phyloP scores from a whole-genome alignment of 2,888 invertebrate species.

The Muscina levida region DNA sequence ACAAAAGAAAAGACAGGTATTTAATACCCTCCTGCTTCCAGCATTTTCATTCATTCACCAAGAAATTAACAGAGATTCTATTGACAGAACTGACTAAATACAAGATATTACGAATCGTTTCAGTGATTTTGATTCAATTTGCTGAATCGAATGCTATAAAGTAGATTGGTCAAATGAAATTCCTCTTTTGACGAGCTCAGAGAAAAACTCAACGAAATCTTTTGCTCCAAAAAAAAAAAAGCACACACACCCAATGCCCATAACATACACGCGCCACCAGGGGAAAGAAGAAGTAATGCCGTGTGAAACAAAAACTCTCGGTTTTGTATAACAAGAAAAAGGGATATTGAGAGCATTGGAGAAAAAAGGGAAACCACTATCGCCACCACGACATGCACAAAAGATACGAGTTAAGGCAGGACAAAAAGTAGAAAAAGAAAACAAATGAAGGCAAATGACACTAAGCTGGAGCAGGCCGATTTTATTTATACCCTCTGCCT shows the following conservation, averaged over 20 bases:
- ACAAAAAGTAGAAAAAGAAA: background rate
- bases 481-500: too few species aligned
- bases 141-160: background rate
- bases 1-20: background rate
- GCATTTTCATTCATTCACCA: conserved; percentile 1
- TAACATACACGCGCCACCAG: too few species aligned
- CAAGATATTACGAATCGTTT: conserved; percentile 30
- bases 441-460: too few species aligned
- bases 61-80: conserved; percentile 11
- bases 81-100: conserved; percentile 29
- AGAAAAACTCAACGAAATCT: too few species aligned
- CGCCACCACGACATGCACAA: conserved; percentile 14
- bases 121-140: conserved; percentile 21
- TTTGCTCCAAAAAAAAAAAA: too few species aligned
- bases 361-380: conserved; percentile 29
- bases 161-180: conserved; percentile 6
- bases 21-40: background rate
- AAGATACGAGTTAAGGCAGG: background rate
- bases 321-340: conserved; percentile 27
- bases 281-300: too few species aligned
- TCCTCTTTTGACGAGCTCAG: background rate
- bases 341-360: conserved; percentile 30
- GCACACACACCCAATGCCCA: too few species aligned
- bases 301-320: conserved; percentile 8
- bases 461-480: too few species aligned